Evolutionary conservation across 2,888 invertebrate genomes (phyloP).

Genomic region (Tipula unca): DNA sequence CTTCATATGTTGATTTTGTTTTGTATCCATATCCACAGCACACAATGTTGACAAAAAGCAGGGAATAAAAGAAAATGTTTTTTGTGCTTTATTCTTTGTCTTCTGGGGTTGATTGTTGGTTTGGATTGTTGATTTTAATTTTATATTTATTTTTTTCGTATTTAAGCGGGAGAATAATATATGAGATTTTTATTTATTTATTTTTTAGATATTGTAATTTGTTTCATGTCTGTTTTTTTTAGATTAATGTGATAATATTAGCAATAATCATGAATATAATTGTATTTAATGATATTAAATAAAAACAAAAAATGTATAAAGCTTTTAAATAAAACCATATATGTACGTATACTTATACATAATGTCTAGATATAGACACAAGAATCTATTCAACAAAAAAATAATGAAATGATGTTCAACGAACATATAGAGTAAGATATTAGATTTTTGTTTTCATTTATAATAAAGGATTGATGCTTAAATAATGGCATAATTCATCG

Average conservation of each 20-base stretch:
- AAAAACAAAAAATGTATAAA: neutral
- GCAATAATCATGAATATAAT: slow-evolving; percentile 14
- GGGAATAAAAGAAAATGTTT: neutral
- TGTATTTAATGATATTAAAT: neutral
- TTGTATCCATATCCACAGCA: neutral
- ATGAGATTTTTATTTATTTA: neutral
- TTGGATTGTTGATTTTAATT: slow-evolving; percentile 4
- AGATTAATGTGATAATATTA: neutral
- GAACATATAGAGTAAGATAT: neutral
- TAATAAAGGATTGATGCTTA: too few relatives aligned
- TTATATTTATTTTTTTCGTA: neutral
- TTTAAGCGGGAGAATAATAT: neutral
- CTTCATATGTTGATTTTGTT: neutral
- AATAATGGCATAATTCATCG: too few relatives aligned
- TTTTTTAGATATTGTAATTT: neutral
- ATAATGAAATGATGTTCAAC: neutral
- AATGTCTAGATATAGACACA: neutral
- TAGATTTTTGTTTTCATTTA: neutral
- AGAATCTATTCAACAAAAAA: neutral
- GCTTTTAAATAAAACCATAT: neutral
- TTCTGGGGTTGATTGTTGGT: slow-evolving; percentile 14
- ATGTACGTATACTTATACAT: neutral
- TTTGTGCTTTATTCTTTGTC: neutral
- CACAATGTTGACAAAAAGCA: slow-evolving; percentile 8
- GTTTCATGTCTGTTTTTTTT: neutral